Base-by-base conservation (phyloP, 2,888 invertebrate species). In the Drosophila villosipedis region DNA sequence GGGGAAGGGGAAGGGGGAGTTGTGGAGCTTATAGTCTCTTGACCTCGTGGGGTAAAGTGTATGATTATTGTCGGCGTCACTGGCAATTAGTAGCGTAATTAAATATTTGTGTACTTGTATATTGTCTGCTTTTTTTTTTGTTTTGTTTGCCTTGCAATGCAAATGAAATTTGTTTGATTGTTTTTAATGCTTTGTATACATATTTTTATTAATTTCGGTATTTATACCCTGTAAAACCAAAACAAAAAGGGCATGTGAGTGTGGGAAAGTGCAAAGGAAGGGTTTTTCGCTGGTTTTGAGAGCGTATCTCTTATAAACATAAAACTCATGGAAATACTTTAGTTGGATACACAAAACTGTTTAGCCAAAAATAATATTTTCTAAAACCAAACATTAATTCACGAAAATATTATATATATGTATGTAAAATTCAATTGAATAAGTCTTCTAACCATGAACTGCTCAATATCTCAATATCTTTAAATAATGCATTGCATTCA, bases 51-150 rank as follows among this genome's bases (percentile, higher is more conserved):
- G 58, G 30, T 63, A 54, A 68, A 50, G 47, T 73, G 47, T 71
- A 59, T 68, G 68, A 35, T 70, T 70, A 55, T 77, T 66, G 66
- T 61, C 70, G 65, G 65, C 76, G 60, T 68, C 78, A 65, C 66
- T 81, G 87, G 78, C 86, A 87, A 87, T 87, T 87, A 87, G 87
- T 85, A 82, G 83, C 83, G 73, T 87, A 89, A 89, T 87, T 87
- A 87, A 89, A 82, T 87, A 89, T 82, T 82, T 87, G 74, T 78
- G 78, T 82, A 83, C 67, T 79, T 70, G 69, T 82, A 47, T 16
- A 25, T 74, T 70, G 55, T 54, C 12, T 47, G 28, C 25, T 37
- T 16, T 16, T 16, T 47, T 47, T 33, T 33, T n/a, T n/a, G n/a
- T 10, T 54, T 62, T 41, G 19, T 19, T 30, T 31, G 31, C 50